Conservation (phyloP, 2,797 vertebrate genomes). For the Hyperoplus lanceolatus region DNA sequence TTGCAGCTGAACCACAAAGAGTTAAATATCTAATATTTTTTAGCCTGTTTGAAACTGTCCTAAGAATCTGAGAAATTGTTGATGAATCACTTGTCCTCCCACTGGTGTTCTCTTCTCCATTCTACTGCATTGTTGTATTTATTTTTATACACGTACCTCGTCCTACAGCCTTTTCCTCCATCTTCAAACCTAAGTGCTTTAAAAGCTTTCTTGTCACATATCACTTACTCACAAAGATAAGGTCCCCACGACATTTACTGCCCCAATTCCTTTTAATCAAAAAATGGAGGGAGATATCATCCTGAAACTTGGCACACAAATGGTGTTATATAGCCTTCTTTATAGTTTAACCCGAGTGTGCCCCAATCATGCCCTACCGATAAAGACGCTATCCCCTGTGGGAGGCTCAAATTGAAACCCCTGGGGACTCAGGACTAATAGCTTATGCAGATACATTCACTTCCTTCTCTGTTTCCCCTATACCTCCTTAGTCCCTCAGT, state of each 20-base stretch:
- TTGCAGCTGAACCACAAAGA: conserved; percentile 50
- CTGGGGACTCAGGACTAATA: conserved; percentile 69
- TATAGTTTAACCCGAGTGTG: conserved; percentile 79
- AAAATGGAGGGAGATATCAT: conserved; percentile 63
- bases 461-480: conserved; percentile 61
- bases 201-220: conserved; percentile 78
- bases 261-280: conserved; percentile 70
- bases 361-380: conserved; percentile 74
- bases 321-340: conserved; percentile 73
- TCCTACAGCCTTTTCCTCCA: conserved; percentile 72
- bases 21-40: conserved; percentile 73
- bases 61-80: conserved; percentile 76
- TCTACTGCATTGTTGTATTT: conserved; percentile 73
- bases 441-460: conserved; percentile 73
- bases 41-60: conserved; percentile 70
- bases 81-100: conserved; percentile 83
- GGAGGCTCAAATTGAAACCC: conserved; percentile 80
- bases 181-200: conserved; percentile 76
- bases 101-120: conserved; percentile 75
- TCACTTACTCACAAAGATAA: conserved; percentile 77
- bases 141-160: conserved; percentile 80
- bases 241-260: conserved; percentile 69
- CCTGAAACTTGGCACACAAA: conserved; percentile 74
- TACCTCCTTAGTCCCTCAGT: conserved; percentile 61
- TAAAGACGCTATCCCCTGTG: conserved; percentile 77